Evolutionary conservation across 2,113 vertebrate genomes (phyloP).

Genomic region (Nothobranchius furzeri): DNA sequence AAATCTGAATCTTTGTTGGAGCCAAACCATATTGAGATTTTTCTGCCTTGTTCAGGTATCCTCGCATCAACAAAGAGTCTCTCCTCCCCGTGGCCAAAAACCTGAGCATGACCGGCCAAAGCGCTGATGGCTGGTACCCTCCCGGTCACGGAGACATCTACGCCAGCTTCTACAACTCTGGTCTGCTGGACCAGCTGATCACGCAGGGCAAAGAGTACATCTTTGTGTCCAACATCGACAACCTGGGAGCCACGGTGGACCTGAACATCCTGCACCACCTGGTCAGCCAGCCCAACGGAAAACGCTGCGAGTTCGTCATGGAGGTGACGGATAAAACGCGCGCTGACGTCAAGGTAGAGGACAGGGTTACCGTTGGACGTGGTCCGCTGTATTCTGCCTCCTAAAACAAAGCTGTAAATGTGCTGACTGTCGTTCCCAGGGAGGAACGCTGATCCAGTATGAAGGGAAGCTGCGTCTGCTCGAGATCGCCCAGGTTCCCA

Average conservation of each 20-base stretch:
- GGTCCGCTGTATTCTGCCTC: too few relatives aligned
- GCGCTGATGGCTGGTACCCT: slow-evolving; percentile 93
- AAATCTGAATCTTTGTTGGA: too few relatives aligned
- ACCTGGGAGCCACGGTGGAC: slow-evolving; percentile 97
- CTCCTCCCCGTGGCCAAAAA: slow-evolving; percentile 91
- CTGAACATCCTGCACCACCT: slow-evolving; percentile 97
- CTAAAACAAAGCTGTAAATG: background rate
- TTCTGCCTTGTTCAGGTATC: slow-evolving; percentile 81
- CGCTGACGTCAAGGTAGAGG: slow-evolving; percentile 94
- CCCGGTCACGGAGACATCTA: slow-evolving; percentile 98
- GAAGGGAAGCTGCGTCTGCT: slow-evolving; percentile 95
- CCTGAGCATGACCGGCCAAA: slow-evolving; percentile 86
- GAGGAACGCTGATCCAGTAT: slow-evolving; percentile 94
- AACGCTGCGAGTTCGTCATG: slow-evolving; percentile 97
- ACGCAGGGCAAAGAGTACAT: slow-evolving; percentile 95
- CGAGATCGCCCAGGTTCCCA: slow-evolving; percentile 98
- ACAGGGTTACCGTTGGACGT: background rate
- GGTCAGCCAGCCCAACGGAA: slow-evolving; percentile 90
- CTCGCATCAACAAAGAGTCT: slow-evolving; percentile 96
- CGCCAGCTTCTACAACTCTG: slow-evolving; percentile 95
- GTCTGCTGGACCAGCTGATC: slow-evolving; percentile 90
- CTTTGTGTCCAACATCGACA: slow-evolving; percentile 99
- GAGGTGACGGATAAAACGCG: slow-evolving; percentile 98
- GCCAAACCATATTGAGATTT: too few relatives aligned
- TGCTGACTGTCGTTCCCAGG: slow-evolving; percentile 71